phyloP scores from a whole-genome alignment of 2,797 vertebrate genomes.

The Myripristis jacobus region DNA sequence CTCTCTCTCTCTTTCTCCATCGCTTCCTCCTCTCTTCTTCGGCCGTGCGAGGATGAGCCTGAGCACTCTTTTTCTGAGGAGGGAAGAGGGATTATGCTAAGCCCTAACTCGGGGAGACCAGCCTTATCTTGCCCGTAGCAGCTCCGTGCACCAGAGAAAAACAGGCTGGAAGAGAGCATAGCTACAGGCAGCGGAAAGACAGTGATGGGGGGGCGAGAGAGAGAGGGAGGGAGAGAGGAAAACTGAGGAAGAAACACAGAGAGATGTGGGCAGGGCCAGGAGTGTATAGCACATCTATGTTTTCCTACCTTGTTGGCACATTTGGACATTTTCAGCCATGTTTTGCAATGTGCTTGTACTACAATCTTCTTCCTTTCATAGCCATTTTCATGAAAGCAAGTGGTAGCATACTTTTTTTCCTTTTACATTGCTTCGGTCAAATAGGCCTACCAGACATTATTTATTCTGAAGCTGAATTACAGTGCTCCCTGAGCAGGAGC shows the following conservation, averaged over 20 bases:
- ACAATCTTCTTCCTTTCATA: not conserved
- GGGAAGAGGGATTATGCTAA: constrained; percentile 87
- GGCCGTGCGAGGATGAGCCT: constrained; percentile 81
- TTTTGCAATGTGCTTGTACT: constrained; percentile 20
- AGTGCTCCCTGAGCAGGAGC: constrained; percentile 52
- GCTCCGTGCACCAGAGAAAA: constrained; percentile 83
- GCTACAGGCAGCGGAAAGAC: constrained; percentile 69
- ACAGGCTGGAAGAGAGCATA: constrained; percentile 79
- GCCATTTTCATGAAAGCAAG: constrained; percentile 11
- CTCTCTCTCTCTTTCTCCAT: constrained; percentile 69
- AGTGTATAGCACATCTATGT: constrained; percentile 65
- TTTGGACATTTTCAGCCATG: constrained; percentile 38
- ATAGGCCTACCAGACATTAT: constrained; percentile 60
- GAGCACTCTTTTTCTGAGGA: constrained; percentile 79
- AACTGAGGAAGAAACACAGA: not conserved
- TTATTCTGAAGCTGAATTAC: constrained; percentile 48
- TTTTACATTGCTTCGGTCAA: constrained; percentile 37
- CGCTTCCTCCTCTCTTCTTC: constrained; percentile 71
- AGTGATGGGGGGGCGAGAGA: constrained; percentile 33
- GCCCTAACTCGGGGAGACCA: constrained; percentile 82
- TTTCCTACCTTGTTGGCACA: constrained; percentile 49
- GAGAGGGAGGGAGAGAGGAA: not conserved
- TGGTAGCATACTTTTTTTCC: constrained; percentile 34
- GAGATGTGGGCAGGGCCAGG: constrained; percentile 66
- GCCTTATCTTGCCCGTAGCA: constrained; percentile 88